Evolutionary conservation across 2,888 invertebrate species (phyloP).

Genomic region (Rhyacophila evoluta): DNA sequence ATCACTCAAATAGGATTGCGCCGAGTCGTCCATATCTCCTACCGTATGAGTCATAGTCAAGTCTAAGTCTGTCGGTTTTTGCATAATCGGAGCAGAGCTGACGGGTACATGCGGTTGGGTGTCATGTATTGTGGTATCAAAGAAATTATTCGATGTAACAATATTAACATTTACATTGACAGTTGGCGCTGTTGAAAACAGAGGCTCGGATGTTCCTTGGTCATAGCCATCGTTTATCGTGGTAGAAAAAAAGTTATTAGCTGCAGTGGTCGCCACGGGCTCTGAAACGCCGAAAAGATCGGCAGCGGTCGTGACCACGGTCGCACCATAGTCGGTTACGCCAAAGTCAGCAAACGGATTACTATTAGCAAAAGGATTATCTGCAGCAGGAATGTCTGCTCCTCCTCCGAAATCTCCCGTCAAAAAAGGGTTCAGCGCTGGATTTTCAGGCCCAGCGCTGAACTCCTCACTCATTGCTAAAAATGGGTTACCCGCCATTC

Average conservation of each 20-base stretch:
- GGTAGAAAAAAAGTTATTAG: slow-evolving; percentile 50
- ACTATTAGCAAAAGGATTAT: slow-evolving; percentile 81
- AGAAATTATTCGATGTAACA: slow-evolving; percentile 46
- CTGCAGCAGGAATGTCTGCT: slow-evolving; percentile 59
- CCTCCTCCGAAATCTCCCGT: slow-evolving; percentile 64
- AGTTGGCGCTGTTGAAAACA: slow-evolving; percentile 51
- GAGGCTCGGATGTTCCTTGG: slow-evolving; percentile 39
- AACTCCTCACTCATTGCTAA: slow-evolving; percentile 79
- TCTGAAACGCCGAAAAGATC: slow-evolving; percentile 65
- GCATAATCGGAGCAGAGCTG: slow-evolving; percentile 35
- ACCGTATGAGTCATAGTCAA: slow-evolving; percentile 60
- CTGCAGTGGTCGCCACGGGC: slow-evolving; percentile 61
- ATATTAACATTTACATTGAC: slow-evolving; percentile 20
- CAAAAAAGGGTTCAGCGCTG: slow-evolving; percentile 78
- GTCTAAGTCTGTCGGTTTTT: slow-evolving; percentile 63
- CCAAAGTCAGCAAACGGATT: slow-evolving; percentile 78
- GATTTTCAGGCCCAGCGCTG: slow-evolving; percentile 65
- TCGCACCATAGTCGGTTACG: slow-evolving; percentile 62
- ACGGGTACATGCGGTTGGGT: slow-evolving; percentile 37
- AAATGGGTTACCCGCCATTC: slow-evolving; percentile 84
- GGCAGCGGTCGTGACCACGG: slow-evolving; percentile 63
- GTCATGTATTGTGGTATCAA: slow-evolving; percentile 50
- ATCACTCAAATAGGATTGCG: slow-evolving; percentile 57
- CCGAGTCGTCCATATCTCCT: slow-evolving; percentile 53
- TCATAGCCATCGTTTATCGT: slow-evolving; percentile 51